Base-by-base conservation (phyloP, 2,797 vertebrate species). In the Pempheris klunzingeri region DNA sequence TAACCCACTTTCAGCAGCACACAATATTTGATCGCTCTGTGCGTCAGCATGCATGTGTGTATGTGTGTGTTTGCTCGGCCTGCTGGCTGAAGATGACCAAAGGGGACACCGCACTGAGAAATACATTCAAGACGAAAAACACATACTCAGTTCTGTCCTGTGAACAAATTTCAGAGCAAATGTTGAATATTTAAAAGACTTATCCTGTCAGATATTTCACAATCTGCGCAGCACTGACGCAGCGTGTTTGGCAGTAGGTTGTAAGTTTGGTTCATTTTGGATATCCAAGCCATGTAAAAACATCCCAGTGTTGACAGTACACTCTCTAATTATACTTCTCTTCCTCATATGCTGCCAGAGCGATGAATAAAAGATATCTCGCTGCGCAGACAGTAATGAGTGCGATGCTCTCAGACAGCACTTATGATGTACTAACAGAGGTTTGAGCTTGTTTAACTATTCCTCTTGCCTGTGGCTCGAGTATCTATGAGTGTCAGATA, bases 381-480 rank as follows among this genome's bases (percentile, higher is more conserved):
- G 74, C 55, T 46, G 76, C 74, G 41, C 62, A 72, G 64, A 71
- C 55, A 47, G 78, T 77, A 80, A 86, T 80, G 80, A 85, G 78
- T n/a, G 78, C 3, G 11, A 81, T 67, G 80, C 82, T 80, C 82
- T 86, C 63, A 82, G 77, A 89, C 83, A 82, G 85, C 85, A 77
- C 87, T 90, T 85, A 81, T n/a, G 52, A 75, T 72, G 79, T 84
- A 81, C 79, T 85, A 84, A 87, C 86, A 83, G 72, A 55, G 79
- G 66, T 85, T 89, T 71, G 44, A 87, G 60, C 75, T 61, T 64
- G 71, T 85, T 74, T 49, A 67, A 86, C 70, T 60, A 67, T 84
- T 84, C 70, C 64, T 76, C 70, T 71, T 70, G 67, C 81, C 87
- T 54, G 62, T 78, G 72, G 77, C 78, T 81, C 6, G 15, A 74